Evolutionary conservation across 2,797 vertebrate genomes (phyloP).

Genomic region (Myotis daubentonii): DNA sequence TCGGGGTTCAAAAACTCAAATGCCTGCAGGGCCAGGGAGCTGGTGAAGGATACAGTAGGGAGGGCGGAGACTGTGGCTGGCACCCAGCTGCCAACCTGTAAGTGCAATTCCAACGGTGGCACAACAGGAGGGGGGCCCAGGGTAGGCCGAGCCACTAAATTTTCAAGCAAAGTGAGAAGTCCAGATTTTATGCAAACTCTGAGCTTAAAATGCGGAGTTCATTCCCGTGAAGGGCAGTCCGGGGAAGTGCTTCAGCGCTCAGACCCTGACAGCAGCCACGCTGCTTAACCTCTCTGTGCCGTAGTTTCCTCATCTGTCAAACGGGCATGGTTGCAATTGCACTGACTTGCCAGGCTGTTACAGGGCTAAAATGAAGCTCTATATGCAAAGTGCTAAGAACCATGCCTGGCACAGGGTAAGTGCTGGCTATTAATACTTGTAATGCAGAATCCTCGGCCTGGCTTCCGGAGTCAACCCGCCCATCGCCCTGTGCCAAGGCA

Average conservation of each 20-base stretch:
- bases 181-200: background rate
- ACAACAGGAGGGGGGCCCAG: background rate
- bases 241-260: background rate
- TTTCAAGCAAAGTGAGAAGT: background rate
- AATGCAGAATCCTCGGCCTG: background rate
- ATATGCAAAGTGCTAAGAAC: background rate
- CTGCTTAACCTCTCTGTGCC: background rate
- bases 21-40: background rate
- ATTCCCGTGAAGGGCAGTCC: background rate
- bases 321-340: background rate
- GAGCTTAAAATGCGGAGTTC: background rate
- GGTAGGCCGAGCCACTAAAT: background rate
- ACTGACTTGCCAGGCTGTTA: background rate
- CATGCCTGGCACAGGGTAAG: background rate
- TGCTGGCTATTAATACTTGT: background rate
- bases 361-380: background rate
- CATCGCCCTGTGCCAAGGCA: background rate
- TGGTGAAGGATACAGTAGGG: background rate
- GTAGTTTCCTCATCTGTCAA: background rate
- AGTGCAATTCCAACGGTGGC: background rate
- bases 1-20: background rate
- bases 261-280: background rate
- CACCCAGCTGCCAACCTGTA: background rate
- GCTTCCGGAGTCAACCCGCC: background rate
- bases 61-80: background rate